phyloP scores from a whole-genome alignment of 2,888 invertebrate species.

The Pachymerium ferrugineum region DNA sequence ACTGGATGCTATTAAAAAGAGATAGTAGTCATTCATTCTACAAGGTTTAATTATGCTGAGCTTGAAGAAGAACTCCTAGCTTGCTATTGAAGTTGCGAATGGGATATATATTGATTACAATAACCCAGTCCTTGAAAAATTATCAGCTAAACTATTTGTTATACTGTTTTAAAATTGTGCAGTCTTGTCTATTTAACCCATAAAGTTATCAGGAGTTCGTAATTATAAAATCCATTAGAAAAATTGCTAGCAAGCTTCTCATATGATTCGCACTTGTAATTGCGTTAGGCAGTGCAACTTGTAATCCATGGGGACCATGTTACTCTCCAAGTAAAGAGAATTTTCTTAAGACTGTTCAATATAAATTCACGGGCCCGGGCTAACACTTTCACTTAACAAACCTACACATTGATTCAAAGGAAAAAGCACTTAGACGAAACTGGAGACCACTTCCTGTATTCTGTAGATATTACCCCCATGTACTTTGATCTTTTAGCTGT shows the following conservation, averaged over 20 bases:
- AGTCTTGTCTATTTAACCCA: too few relatives aligned
- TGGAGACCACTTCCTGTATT: slow-evolving; percentile 7
- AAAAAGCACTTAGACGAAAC: slow-evolving; percentile 19
- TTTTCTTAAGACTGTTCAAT: slow-evolving; percentile 22
- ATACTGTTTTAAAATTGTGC: too few relatives aligned
- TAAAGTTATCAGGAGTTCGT: too few relatives aligned
- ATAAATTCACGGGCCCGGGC: slow-evolving; percentile 27
- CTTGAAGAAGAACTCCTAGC: background rate
- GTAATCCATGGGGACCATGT: slow-evolving; percentile 19
- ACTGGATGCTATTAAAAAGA: slow-evolving; percentile 6
- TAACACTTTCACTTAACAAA: slow-evolving; percentile 16
- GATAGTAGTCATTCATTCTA: slow-evolving; percentile 25
- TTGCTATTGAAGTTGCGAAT: background rate
- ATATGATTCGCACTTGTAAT: background rate
- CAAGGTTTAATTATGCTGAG: slow-evolving; percentile 13
- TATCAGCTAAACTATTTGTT: background rate
- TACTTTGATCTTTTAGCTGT: slow-evolving; percentile 1
- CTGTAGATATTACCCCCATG: background rate
- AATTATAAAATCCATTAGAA: background rate
- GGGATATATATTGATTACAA: too few relatives aligned
- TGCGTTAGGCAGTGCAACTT: slow-evolving; percentile 13
- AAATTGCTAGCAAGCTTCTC: background rate
- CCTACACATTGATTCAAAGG: slow-evolving; percentile 1
- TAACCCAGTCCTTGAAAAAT: background rate
- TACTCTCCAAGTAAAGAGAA: background rate